Conservation (phyloP, 2,113 vertebrate species). For the Melanerpes formicivorus region DNA sequence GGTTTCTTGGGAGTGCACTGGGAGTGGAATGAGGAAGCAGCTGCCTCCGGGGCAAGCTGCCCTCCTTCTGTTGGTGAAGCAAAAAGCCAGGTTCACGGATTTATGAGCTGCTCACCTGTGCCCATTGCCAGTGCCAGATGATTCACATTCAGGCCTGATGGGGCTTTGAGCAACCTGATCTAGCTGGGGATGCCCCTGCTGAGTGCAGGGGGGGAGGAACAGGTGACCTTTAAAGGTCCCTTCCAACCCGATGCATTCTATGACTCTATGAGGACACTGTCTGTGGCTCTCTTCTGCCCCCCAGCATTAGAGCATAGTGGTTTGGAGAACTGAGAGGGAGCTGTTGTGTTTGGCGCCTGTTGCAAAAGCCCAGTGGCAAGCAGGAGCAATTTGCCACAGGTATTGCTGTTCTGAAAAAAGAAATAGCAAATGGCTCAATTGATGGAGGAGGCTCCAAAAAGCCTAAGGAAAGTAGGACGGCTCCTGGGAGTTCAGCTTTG, state of each 20-base stretch:
- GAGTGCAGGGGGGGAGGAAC: too few species aligned
- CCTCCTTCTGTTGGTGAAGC: not conserved
- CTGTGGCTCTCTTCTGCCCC: not conserved
- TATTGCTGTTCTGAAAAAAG: not conserved
- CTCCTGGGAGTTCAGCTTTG: not conserved
- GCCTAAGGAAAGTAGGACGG: not conserved
- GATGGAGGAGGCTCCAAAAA: not conserved
- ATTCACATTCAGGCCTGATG: too few species aligned
- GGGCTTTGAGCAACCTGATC: too few species aligned
- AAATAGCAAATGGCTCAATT: not conserved
- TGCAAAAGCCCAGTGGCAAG: not conserved
- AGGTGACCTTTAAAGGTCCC: too few species aligned
- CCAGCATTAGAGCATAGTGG: accelerated
- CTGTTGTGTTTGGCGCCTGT: not conserved
- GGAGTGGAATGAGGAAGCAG: not conserved
- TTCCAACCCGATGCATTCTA: too few species aligned
- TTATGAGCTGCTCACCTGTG: not conserved
- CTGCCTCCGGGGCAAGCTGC: not conserved
- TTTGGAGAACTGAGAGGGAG: not conserved
- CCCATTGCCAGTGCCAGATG: not conserved
- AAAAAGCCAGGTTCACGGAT: not conserved
- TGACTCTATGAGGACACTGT: not conserved
- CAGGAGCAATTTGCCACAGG: not conserved
- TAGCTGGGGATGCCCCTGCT: too few species aligned
- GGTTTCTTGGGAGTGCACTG: not conserved